phyloP scores from a whole-genome alignment of 2,797 vertebrate species.

The Enteromius paludinosus region DNA sequence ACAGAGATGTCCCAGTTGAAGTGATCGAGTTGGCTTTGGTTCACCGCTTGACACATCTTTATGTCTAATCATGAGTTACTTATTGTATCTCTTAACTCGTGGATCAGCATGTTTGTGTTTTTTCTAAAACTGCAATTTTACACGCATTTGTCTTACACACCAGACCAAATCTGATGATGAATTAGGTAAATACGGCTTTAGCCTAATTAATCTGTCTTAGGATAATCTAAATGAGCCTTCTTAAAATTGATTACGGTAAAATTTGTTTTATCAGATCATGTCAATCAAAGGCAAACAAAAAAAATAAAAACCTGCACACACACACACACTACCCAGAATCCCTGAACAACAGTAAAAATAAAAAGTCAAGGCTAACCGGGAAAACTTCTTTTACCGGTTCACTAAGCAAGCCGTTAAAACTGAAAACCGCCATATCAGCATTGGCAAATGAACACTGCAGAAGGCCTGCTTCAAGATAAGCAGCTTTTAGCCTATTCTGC shows the following conservation, averaged over 20 bases:
- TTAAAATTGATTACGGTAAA: neutral
- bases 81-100: constrained; percentile 6
- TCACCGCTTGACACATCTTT: neutral
- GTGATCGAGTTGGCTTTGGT: neutral
- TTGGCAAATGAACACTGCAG: constrained; percentile 58
- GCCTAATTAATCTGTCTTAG: neutral
- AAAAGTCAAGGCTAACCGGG: neutral
- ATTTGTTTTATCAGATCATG: neutral
- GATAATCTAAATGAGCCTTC: neutral
- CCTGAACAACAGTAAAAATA: constrained; percentile 7
- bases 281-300: neutral
- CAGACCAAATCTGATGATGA: neutral
- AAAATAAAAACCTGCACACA: neutral
- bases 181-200: neutral
- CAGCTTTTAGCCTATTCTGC: constrained; percentile 72
- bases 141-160: neutral
- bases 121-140: neutral
- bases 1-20: constrained; percentile 14
- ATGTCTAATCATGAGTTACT: constrained; percentile 23
- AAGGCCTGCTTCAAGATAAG: constrained; percentile 73
- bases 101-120: neutral
- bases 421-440: constrained; percentile 40
- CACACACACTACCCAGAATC: neutral
- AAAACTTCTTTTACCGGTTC: constrained; percentile 33
- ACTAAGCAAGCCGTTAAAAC: constrained; percentile 38